Evolutionary conservation across 1,140 invertebrate genomes (phyloP), one percentile per base, ranked within the genome.

Genomic region (Monochamus saltuarius): DNA sequence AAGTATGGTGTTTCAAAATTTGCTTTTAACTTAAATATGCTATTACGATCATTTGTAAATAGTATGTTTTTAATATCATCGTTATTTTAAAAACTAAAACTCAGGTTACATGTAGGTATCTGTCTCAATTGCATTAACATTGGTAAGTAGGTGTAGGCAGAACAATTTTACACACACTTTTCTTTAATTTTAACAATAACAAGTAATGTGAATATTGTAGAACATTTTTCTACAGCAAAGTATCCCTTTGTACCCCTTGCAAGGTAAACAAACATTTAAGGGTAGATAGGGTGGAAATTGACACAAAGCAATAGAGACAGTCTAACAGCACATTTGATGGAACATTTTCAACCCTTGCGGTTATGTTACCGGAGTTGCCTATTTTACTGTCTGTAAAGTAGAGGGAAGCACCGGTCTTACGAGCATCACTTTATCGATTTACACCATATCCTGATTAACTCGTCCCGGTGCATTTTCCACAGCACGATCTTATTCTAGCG

Each of bases 331-430:
- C 56, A 59, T 60, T 59, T 56, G 57, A 64, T 64, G 59, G 62
- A 43, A 52, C 56, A 59, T 61, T 67, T 61, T 55, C 65, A 67
- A 64, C 65, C 65, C 62, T 67, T 67, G 65, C 56, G 65, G 65
- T 67, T 63, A 59, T 56, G 54, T 39, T 42, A 60, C 35, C 17
- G 46, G 43, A 35, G n/a, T 35, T 43, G 45, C 29, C 53, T 59
- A 58, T 56, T 62, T 59, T 56, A 59, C 60, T 58, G 64, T 62
- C 64, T 62, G 64, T 39, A 52, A 62, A 59, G 56, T 52, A 63
- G 64, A 63, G 61, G 61, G 61, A 62, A 57, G 51, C 57, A 56
- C 52, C 36, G 34, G 51, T 58, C 54, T 55, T 55, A 55, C 37
- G 19, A 56, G 37, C 39, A 40, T 35, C 16, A 38, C 57, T 56